A percentile compares a stretch with the other conserved stretches of the same genome.
phyloP scores from a whole-genome alignment of 2,797 vertebrate species.

The Monodelphis domestica region DNA sequence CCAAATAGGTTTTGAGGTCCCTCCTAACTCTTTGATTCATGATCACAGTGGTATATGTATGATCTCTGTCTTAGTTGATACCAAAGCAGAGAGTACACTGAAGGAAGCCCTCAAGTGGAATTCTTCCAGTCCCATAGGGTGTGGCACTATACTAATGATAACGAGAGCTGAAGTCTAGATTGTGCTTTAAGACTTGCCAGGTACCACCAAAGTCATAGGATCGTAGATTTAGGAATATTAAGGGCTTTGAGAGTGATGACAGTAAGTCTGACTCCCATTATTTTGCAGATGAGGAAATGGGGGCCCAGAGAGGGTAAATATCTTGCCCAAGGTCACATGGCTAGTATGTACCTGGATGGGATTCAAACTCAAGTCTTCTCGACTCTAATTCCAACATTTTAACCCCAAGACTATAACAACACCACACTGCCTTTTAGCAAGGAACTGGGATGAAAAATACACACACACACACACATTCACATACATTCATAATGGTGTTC shows the following conservation, averaged over 20 bases:
- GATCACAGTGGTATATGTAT: neutral
- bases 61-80: neutral
- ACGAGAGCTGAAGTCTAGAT: neutral
- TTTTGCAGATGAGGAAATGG: neutral
- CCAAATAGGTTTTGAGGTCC: neutral
- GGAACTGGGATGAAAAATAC: neutral
- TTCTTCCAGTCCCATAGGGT: neutral
- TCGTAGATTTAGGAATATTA: conserved; percentile 15
- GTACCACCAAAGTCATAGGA: neutral
- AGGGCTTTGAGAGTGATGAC: neutral
- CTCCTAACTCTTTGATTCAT: neutral
- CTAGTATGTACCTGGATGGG: neutral
- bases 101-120: conserved; percentile 7
- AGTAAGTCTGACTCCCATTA: neutral
- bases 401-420: neutral
- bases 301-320: neutral
- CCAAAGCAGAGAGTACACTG: neutral
- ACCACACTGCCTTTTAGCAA: neutral
- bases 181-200: neutral
- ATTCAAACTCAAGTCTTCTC: neutral
- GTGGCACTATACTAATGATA: neutral
- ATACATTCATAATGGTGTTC: neutral
- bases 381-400: neutral
- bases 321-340: neutral
- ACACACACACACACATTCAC: neutral